Evolutionary conservation across 2,888 invertebrate genomes (phyloP), one percentile per base, ranked within the genome.

Genomic region (Heliconius cydno): DNA sequence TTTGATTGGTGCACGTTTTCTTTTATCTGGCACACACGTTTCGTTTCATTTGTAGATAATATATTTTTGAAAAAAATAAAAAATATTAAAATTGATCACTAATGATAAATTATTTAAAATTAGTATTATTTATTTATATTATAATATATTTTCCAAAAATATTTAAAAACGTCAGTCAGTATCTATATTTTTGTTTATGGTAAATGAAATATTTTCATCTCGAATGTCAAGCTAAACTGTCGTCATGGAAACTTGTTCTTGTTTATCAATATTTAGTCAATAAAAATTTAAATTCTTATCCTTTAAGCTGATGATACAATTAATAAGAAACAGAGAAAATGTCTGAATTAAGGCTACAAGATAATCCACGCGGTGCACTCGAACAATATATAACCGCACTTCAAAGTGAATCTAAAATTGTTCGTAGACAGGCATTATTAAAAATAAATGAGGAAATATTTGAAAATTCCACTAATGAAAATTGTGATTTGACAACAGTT

Each of bases 351-450:
- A 91, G 89, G 66, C 84, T 94, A 3, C 85, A 90, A 82, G 89
- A 91, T 41, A 92, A 94, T 83, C 91, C 93, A 41, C 88, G 91
- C 67, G 88, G 85, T 66, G 89, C 85, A 15, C 84, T 95, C 41
- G 94, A 94, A 80, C 90, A 89, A 77, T 87, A 90, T 75, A 89
- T 94, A 52, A 90, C 88, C 7, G 86, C 88, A 72, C 87, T 97
- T 71, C 96, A 96, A 90, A 96, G 96, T 82, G 96, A 96, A 76
- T 96, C 96, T 46, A 96, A 96, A 89, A 90, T 93, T 84, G 88
- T 92, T 82, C 91, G 97, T 80, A 96, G 95, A 87, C 91, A 94
- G 82, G 96, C 95, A 2, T 91, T 96, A 22, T 86, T 94, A 60
- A 96, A 96, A 80, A 92, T 97, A 34, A 91, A 95, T 78, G 88